Base-by-base conservation (phyloP, 2,113 vertebrate genomes). In the Leucosticte australis region DNA sequence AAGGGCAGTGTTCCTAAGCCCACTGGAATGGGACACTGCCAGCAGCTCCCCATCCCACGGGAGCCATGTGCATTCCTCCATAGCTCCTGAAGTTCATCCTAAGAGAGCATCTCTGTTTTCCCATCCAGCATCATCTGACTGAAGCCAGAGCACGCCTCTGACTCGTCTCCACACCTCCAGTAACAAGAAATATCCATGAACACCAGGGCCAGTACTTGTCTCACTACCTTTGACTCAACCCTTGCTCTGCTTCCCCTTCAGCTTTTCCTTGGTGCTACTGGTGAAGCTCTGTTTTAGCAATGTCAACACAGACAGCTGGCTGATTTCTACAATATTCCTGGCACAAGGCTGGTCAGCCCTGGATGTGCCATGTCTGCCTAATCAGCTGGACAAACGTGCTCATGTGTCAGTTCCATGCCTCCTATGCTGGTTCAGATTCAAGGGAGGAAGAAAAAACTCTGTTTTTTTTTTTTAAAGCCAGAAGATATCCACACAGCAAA, bases 221-320 rank as follows among this genome's bases (percentile, higher is more conserved):
- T n/a, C 21, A 6, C 26, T 15, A 5, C 26, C 62, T 23, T 30
- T 13, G 44, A 18, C 35, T 59, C 55, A 19, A 16, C 41, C 46
- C 67, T 13, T 4, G 63, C 63, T 83, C 95, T 52, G 42, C 55
- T 59, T 39, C 31, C 15, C 8, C 62, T 77, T 82, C 17, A 5
- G 85, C 89, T 79, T 46, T 7, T 70, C 85, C 64, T 68, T 41
- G 82, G 59, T 53, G 69, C 87, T 70, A 69, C 26, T 59, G 57
- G 16, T 31, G 79, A 83, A 97, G 89, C 68, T 90, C 67, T 77
- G 24, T 67, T 95, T 91, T 41, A 95, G 93, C 94, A 95, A 75
- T 26, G 28, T 88, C 97, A 97, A 94, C 90, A 95, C 86, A 96
- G 97, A 87, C 93, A 96, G 75, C 89, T 97, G 97, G 95, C 96